A percentile compares a stretch with the other conserved stretches of the same genome.
Conservation (phyloP, 2,113 vertebrate species). For the Hemicordylus capensis region DNA sequence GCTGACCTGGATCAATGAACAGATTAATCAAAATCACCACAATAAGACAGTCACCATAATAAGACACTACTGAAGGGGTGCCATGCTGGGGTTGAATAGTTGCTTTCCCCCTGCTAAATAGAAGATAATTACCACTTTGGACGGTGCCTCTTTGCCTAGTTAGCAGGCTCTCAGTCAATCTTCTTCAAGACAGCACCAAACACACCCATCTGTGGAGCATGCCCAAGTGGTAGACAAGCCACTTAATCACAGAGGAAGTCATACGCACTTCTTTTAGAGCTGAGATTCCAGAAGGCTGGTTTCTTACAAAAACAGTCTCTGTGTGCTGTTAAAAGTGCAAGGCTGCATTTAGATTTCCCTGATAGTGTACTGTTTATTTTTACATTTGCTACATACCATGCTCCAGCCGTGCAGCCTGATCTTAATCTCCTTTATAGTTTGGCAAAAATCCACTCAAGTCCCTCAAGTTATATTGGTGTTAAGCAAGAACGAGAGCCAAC, state of each 20-base stretch:
- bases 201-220: not conserved
- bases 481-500: not conserved
- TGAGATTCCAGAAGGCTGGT: slow-evolving; percentile 7
- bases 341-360: slow-evolving; percentile 21
- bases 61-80: too few species aligned
- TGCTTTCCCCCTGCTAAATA: too few species aligned
- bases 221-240: not conserved
- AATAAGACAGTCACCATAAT: too few species aligned
- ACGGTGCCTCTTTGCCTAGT: too few species aligned
- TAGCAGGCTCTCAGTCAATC: not conserved
- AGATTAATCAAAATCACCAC: too few species aligned
- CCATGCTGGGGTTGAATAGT: too few species aligned
- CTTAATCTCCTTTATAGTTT: slow-evolving; percentile 19
- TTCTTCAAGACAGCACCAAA: not conserved
- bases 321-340: slow-evolving; percentile 4
- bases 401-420: not conserved
- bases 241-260: not conserved
- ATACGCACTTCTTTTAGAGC: not conserved
- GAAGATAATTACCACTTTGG: too few species aligned
- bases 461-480: slow-evolving; percentile 1
- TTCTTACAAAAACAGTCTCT: slow-evolving; percentile 3
- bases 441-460: not conserved
- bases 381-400: not conserved
- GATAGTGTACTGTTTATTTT: slow-evolving; percentile 8
- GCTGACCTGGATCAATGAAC: too few species aligned